Conservation (phyloP, 2,888 invertebrate genomes). For the Chrysolina americana region DNA sequence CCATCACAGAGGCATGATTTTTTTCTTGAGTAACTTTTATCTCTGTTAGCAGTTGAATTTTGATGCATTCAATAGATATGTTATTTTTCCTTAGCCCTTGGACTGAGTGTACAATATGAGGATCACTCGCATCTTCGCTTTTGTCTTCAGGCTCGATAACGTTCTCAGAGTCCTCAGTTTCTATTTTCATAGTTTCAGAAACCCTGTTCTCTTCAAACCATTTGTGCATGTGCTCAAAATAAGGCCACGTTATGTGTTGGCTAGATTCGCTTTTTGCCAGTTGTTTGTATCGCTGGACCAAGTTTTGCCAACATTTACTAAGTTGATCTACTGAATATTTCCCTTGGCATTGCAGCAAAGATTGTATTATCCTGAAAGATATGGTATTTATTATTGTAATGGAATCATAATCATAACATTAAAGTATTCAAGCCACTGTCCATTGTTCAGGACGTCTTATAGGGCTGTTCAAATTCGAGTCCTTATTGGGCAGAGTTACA, state of each 20-base stretch:
- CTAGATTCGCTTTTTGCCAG: constrained; percentile 51
- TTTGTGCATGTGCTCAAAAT: constrained; percentile 56
- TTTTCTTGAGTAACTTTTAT: constrained; percentile 50
- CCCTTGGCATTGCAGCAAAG: constrained; percentile 55
- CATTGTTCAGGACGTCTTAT: background rate
- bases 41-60: constrained; percentile 48
- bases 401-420: background rate
- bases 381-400: background rate
- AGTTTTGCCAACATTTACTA: constrained; percentile 59
- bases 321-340: constrained; percentile 57
- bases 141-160: constrained; percentile 44
- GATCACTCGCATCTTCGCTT: background rate
- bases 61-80: constrained; percentile 46
- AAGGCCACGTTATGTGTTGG: constrained; percentile 56
- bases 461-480: background rate
- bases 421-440: too few species aligned
- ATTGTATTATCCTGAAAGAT: constrained; percentile 56
- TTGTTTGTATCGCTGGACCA: constrained; percentile 56
- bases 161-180: constrained; percentile 33
- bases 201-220: constrained; percentile 51
- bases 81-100: constrained; percentile 39
- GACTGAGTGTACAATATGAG: background rate
- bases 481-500: background rate
- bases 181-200: constrained; percentile 44
- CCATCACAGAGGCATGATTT: constrained; percentile 46